These are phyloP conservation scores for Phaetusa simplex DNA, from an alignment of 2,113 vertebrate genomes.

Conservation along the genomic window DNA sequence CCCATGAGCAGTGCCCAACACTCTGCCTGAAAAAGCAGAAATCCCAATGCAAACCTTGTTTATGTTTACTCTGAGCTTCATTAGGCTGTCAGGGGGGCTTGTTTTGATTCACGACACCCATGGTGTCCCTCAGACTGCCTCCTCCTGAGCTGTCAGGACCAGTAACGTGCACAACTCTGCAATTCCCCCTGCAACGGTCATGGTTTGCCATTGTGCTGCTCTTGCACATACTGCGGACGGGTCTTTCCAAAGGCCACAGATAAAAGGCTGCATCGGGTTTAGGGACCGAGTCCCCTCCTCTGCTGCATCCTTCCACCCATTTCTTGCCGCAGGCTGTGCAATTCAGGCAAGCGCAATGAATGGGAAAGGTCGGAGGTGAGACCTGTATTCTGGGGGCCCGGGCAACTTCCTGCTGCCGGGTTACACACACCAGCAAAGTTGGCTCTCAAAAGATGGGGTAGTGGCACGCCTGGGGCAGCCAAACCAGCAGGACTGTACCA, in stretches of 20 bases:
- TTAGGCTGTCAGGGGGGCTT: background rate
- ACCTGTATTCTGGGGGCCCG: background rate
- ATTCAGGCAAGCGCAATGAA: background rate
- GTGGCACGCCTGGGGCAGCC: background rate
- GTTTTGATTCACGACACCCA: background rate
- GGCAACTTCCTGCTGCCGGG: background rate
- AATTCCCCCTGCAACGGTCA: background rate
- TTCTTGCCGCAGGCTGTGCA: background rate
- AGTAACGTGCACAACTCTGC: accelerated
- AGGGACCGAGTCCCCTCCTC: background rate
- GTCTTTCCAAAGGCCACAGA: background rate
- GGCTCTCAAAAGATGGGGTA: background rate
- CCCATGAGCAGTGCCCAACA: background rate
- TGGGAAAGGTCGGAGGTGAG: background rate
- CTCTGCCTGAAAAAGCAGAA: background rate
- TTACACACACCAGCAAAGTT: background rate
- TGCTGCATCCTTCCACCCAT: background rate
- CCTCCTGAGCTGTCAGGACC: background rate
- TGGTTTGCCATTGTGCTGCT: background rate
- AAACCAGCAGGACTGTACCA: background rate
- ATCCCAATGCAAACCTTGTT: background rate
- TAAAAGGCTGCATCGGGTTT: background rate
- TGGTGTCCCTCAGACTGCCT: background rate
- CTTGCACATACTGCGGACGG: too few relatives aligned
- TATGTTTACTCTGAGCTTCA: background rate